These are phyloP conservation scores for Acanthurus leucopareius DNA, from an alignment of 2,797 vertebrate species.

Conservation along the genomic window DNA sequence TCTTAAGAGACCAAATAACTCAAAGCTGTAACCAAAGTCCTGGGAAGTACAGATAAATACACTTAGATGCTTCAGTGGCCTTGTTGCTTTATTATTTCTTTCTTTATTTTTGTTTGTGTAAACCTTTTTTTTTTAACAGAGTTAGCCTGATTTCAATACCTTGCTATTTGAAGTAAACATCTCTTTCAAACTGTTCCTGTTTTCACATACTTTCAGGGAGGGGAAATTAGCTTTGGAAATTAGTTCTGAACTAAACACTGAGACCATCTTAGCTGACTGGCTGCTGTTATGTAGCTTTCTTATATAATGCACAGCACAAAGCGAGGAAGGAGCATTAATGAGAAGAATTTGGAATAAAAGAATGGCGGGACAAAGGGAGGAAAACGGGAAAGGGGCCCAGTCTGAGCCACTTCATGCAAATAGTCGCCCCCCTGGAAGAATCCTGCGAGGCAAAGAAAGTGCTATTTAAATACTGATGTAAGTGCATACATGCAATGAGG, in stretches of 20 bases:
- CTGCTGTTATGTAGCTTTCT: slow-evolving; percentile 45
- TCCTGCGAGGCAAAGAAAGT: slow-evolving; percentile 19
- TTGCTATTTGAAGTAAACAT: neutral
- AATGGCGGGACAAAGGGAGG: slow-evolving; percentile 60
- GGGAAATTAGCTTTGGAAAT: slow-evolving; percentile 4
- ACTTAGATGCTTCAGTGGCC: slow-evolving; percentile 18
- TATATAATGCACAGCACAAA: slow-evolving; percentile 62
- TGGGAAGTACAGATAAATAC: slow-evolving; percentile 20
- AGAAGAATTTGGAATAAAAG: slow-evolving; percentile 65
- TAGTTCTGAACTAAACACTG: slow-evolving; percentile 4
- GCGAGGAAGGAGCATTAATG: slow-evolving; percentile 53
- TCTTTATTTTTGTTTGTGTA: neutral
- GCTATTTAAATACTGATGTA: slow-evolving; percentile 3
- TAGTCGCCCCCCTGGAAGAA: slow-evolving; percentile 45
- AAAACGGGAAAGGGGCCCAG: slow-evolving; percentile 53
- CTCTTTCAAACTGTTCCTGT: neutral
- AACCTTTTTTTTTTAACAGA: neutral
- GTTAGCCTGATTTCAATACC: neutral
- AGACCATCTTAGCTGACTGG: slow-evolving; percentile 16
- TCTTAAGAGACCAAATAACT: slow-evolving; percentile 23
- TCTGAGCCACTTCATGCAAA: slow-evolving; percentile 70
- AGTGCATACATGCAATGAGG: slow-evolving; percentile 9
- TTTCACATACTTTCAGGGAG: neutral
- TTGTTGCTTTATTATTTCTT: slow-evolving; percentile 20
- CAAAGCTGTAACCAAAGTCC: slow-evolving; percentile 34